Conservation (phyloP, 1,140 invertebrate species). For the Leptinotarsa undecemlineata region DNA sequence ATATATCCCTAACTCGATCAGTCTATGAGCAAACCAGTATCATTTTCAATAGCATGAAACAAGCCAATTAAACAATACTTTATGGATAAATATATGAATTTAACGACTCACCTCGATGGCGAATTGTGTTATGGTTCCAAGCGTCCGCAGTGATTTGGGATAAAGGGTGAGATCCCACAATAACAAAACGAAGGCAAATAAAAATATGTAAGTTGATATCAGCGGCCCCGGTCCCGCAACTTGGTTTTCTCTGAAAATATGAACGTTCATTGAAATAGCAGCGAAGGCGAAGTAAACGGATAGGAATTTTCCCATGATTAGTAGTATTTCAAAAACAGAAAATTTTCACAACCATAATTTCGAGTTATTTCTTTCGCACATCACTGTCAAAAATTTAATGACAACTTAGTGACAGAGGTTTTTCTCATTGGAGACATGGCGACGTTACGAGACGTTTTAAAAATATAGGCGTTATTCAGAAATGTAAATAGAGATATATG, state of each 20-base stretch:
- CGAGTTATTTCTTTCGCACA: too few relatives aligned
- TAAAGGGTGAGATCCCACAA: slow-evolving; percentile 45
- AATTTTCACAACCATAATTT: not conserved
- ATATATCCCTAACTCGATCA: too few relatives aligned
- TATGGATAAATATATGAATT: too few relatives aligned
- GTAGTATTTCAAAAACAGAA: not conserved
- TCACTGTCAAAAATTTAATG: too few relatives aligned
- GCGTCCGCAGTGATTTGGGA: slow-evolving; percentile 40
- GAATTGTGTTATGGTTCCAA: slow-evolving; percentile 33
- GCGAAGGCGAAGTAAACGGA: slow-evolving; percentile 42
- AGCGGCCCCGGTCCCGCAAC: slow-evolving; percentile 43
- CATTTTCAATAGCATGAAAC: too few relatives aligned
- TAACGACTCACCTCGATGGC: slow-evolving; percentile 40
- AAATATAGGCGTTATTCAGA: too few relatives aligned
- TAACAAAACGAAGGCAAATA: slow-evolving; percentile 42
- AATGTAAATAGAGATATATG: too few relatives aligned
- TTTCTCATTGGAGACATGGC: too few relatives aligned
- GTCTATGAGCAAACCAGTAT: too few relatives aligned
- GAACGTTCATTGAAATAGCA: slow-evolving; percentile 38
- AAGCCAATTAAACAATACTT: too few relatives aligned
- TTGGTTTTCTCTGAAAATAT: slow-evolving; percentile 43
- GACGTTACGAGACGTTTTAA: too few relatives aligned
- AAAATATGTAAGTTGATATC: slow-evolving; percentile 45
- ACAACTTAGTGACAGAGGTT: too few relatives aligned
- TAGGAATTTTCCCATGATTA: slow-evolving; percentile 43